phyloP scores from a whole-genome alignment of 1,140 invertebrate genomes.

The Coelopa frigida region DNA sequence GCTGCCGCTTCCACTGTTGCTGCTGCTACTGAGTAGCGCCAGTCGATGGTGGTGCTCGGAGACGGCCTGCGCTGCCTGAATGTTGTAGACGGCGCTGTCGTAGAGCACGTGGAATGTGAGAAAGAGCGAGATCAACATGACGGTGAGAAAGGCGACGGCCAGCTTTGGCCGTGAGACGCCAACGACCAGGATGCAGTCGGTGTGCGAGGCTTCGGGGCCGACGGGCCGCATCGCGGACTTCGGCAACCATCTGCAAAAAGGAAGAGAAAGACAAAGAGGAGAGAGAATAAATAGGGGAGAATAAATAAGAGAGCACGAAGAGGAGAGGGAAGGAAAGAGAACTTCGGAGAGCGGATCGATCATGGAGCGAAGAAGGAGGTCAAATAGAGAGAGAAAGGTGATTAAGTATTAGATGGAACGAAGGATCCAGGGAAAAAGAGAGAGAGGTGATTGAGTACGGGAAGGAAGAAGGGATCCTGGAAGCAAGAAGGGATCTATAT shows the following conservation, averaged over 20 bases:
- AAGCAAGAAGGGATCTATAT: no score
- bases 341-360: neutral
- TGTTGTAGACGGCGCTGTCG: conserved; percentile 71
- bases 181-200: conserved; percentile 68
- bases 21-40: conserved; percentile 14
- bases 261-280: neutral
- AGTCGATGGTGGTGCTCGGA: conserved; percentile 33
- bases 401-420: neutral
- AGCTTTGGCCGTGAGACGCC: conserved; percentile 71
- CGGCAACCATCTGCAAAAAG: conserved; percentile 61
- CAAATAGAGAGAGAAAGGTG: neutral
- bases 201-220: conserved; percentile 61
- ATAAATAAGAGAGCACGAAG: neutral
- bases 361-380: neutral
- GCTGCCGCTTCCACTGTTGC: conserved; percentile 7
- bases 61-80: conserved; percentile 49
- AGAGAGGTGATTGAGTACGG: neutral
- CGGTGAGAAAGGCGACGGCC: conserved; percentile 66
- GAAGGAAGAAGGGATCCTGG: no score
- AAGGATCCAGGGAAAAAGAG: neutral
- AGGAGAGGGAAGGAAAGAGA: neutral
- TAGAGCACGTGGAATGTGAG: conserved; percentile 74
- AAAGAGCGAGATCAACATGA: conserved; percentile 68
- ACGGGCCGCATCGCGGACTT: conserved; percentile 67
- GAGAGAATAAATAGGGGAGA: neutral